phyloP scores from a whole-genome alignment of 2,797 vertebrate genomes.

The Scolopax bukidnonensis region DNA sequence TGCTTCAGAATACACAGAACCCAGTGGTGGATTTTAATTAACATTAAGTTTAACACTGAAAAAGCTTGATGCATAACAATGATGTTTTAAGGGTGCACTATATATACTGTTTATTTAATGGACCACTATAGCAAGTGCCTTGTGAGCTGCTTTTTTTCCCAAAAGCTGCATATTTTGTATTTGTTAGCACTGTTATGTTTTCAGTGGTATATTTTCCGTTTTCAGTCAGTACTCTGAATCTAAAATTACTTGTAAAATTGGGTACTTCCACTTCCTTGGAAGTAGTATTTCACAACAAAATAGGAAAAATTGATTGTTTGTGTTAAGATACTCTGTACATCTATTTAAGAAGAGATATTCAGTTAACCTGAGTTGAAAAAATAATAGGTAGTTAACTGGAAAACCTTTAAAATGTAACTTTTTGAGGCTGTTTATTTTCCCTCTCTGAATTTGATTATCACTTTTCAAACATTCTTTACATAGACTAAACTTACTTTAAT shows the following conservation, averaged over 20 bases:
- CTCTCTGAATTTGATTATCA: background rate
- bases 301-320: background rate
- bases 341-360: background rate
- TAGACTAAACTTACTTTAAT: background rate
- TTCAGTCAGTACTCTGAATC: background rate
- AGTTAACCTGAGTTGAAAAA: background rate
- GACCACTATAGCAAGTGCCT: slow-evolving; percentile 71
- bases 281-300: slow-evolving; percentile 3
- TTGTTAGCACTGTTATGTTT: background rate
- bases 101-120: background rate
- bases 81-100: slow-evolving; percentile 1
- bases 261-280: background rate
- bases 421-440: background rate
- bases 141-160: slow-evolving; percentile 36
- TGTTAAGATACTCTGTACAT: background rate
- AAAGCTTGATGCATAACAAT: background rate
- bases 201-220: background rate
- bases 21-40: background rate
- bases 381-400: background rate
- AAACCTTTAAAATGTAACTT: background rate
- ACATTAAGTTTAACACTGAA: background rate
- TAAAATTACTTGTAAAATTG: background rate
- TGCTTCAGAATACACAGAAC: slow-evolving; percentile 17
- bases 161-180: background rate
- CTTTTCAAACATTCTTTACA: background rate